Percentiles rank a stretch among this genome's conserved stretches.
These are phyloP conservation scores for Cosmia pyralina DNA, from an alignment of 2,888 invertebrate species.

Conservation along the genomic window DNA sequence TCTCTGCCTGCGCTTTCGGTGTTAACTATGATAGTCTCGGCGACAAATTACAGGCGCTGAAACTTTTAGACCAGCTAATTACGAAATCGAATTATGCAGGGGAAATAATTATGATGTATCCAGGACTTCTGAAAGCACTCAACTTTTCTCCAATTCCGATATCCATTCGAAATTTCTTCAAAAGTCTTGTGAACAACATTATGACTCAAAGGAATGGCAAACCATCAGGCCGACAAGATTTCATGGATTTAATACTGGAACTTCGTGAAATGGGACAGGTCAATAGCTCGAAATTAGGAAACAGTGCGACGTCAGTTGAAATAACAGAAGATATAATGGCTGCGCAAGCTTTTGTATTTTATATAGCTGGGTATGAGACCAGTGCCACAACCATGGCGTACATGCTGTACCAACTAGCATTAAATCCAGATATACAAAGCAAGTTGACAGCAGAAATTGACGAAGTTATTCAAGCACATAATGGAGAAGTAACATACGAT, in stretches of 20 bases:
- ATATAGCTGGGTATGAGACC: conserved; percentile 84
- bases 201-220: conserved; percentile 69
- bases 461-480: conserved; percentile 68
- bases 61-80: conserved; percentile 54
- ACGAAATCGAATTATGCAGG: conserved; percentile 44
- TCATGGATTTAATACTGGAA: conserved; percentile 76
- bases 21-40: conserved; percentile 66
- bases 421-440: conserved; percentile 78
- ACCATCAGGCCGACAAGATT: conserved; percentile 72
- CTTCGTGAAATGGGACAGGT: conserved; percentile 69
- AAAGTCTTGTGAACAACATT: conserved; percentile 65
- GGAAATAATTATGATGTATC: conserved; percentile 74
- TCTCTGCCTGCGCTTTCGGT: conserved; percentile 74
- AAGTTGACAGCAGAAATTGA: conserved; percentile 76
- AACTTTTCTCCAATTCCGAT: conserved; percentile 68
- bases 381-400: conserved; percentile 81
- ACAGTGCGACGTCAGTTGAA: conserved; percentile 58
- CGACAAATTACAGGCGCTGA: conserved; percentile 53
- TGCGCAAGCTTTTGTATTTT: conserved; percentile 84
- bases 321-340: conserved; percentile 76
- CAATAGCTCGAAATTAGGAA: conserved; percentile 61
- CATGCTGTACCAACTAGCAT: conserved; percentile 54
- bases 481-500: conserved; percentile 79
- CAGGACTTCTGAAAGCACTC: conserved; percentile 70
- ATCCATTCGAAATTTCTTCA: conserved; percentile 66